Conservation (phyloP, 2,888 invertebrate genomes). For the Encarsia formosa region DNA sequence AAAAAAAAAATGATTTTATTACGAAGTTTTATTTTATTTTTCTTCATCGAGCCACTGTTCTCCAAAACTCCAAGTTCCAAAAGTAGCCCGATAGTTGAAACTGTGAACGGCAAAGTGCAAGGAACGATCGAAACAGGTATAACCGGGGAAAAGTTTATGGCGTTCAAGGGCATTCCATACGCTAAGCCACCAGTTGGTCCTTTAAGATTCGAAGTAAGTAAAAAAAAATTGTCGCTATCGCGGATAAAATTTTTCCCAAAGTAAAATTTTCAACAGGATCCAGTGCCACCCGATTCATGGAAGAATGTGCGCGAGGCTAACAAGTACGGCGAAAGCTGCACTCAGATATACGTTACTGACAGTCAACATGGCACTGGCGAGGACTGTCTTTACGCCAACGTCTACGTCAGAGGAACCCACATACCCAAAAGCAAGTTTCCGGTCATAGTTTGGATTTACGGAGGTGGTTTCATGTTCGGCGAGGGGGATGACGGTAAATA, state of each 20-base stretch:
- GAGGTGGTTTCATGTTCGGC: constrained; percentile 36
- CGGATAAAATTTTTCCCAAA: too few species aligned
- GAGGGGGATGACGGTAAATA: constrained; percentile 33
- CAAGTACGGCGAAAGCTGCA: constrained; percentile 31
- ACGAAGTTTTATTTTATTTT: too few species aligned
- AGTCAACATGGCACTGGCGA: constrained; percentile 33
- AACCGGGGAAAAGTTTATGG: constrained; percentile 17
- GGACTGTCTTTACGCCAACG: constrained; percentile 43
- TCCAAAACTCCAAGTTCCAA: too few species aligned
- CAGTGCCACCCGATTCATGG: neutral
- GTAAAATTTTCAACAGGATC: too few species aligned
- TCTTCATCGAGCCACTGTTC: too few species aligned
- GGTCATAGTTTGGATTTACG: constrained; percentile 43
- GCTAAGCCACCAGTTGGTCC: constrained; percentile 21
- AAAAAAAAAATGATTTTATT: too few species aligned
- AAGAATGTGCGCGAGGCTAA: constrained; percentile 36
- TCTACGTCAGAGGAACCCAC: constrained; percentile 31
- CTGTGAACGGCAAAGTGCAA: constrained; percentile 3
- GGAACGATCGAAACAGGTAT: constrained; percentile 4
- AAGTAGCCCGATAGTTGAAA: too few species aligned
- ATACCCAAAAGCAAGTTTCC: constrained; percentile 14
- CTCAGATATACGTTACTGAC: neutral
- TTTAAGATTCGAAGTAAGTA: constrained; percentile 23
- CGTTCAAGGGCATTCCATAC: constrained; percentile 24
- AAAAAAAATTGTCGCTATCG: too few species aligned